These are phyloP conservation scores for Macrophya alboannulata DNA, from an alignment of 2,888 invertebrate genomes.

Conservation along the genomic window DNA sequence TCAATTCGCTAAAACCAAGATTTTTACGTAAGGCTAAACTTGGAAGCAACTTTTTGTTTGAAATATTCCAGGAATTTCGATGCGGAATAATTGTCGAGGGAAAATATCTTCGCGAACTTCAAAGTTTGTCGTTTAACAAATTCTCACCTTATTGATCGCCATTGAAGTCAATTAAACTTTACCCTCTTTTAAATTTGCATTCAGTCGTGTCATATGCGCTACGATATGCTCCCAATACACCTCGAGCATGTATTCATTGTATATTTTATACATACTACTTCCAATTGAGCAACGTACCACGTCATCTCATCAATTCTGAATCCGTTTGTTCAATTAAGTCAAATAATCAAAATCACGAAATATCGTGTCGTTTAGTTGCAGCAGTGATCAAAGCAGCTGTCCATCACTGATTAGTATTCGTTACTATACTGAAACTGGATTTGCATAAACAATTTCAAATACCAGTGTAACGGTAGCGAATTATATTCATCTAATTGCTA, in stretches of 20 bases:
- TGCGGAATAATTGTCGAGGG: not conserved
- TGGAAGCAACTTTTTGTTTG: not conserved
- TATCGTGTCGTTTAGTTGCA: not conserved
- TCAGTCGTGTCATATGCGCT: not conserved
- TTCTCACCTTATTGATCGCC: not conserved
- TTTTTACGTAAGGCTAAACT: not conserved
- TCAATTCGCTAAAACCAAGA: not conserved
- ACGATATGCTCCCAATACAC: not conserved
- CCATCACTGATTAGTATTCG: not conserved
- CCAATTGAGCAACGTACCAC: not conserved
- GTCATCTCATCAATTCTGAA: not conserved
- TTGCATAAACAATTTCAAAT: not conserved
- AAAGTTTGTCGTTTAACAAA: slow-evolving; percentile 1
- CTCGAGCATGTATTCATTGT: not conserved
- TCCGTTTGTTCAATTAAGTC: not conserved
- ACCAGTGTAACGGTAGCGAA: not conserved
- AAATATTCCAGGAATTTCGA: not conserved
- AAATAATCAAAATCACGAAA: slow-evolving; percentile 16
- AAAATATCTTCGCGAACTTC: slow-evolving; percentile 26
- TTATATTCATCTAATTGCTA: not conserved
- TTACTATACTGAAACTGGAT: not conserved
- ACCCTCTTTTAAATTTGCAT: not conserved
- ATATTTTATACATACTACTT: not conserved
- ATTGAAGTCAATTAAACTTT: slow-evolving; percentile 7
- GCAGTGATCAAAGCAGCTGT: slow-evolving; percentile 9